phyloP scores from a whole-genome alignment of 2,113 vertebrate species.

The Pipa parva region DNA sequence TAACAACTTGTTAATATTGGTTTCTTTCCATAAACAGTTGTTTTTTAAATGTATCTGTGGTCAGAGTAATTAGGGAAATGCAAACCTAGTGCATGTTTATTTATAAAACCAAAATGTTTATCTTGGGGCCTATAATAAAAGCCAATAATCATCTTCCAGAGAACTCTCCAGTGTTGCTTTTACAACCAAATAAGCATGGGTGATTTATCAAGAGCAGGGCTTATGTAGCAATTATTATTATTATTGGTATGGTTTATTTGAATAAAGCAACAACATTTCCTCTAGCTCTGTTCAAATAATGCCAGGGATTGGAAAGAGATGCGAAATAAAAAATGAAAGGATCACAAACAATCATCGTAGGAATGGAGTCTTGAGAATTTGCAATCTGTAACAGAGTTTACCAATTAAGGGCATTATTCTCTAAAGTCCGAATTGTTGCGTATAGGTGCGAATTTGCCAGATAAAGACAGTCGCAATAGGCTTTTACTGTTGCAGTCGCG shows the following conservation, averaged over 20 bases:
- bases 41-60: neutral
- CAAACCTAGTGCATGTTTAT: neutral
- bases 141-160: neutral
- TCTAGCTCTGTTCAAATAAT: neutral
- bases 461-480: no score
- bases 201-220: neutral
- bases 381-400: no score
- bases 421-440: no score
- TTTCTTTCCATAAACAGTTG: neutral
- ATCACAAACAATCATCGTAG: no score
- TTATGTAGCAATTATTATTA: neutral
- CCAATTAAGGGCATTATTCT: no score
- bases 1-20: conserved; percentile 1
- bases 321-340: no score
- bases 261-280: neutral
- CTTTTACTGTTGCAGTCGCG: no score
- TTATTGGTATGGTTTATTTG: neutral
- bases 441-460: no score
- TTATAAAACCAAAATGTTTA: neutral
- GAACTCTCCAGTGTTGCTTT: neutral
- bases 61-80: conserved; percentile 2
- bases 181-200: neutral
- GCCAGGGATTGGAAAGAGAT: no score
- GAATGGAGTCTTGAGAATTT: no score
- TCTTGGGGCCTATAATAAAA: neutral